Percentiles rank a stretch among this genome's conserved stretches.
Evolutionary conservation across 1,140 invertebrate genomes (phyloP).

Genomic region (Zaprionus ornatus): DNA sequence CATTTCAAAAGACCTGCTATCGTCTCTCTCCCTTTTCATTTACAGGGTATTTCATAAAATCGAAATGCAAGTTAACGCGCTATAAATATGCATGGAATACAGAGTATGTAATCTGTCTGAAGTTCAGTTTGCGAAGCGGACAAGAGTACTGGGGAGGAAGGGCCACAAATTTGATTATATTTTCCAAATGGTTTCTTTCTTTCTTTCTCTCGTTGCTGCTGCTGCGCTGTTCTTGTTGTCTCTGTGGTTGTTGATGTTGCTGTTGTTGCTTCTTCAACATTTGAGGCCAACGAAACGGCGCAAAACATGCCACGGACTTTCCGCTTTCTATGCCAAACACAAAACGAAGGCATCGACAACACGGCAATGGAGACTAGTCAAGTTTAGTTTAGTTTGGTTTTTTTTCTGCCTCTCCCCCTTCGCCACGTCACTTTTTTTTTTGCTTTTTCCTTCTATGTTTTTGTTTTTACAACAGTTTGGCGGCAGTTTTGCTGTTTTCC

Average conservation of each 20-base stretch:
- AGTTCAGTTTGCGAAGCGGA: slow-evolving; percentile 10
- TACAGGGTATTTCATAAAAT: slow-evolving; percentile 13
- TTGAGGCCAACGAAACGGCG: slow-evolving; percentile 47
- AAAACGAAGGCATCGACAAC: slow-evolving; percentile 31
- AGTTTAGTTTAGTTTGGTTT: slow-evolving; percentile 24
- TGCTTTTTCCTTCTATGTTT: slow-evolving; percentile 19
- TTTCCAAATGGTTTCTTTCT: slow-evolving; percentile 70
- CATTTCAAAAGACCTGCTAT: too few relatives aligned
- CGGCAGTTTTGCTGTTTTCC: slow-evolving; percentile 23
- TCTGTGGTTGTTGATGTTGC: slow-evolving; percentile 11
- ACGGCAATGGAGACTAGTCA: slow-evolving; percentile 30
- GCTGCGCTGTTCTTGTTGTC: background rate
- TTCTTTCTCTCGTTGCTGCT: slow-evolving; percentile 17
- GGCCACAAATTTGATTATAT: slow-evolving; percentile 67
- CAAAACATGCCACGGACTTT: slow-evolving; percentile 58
- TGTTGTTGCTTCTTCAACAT: slow-evolving; percentile 33
- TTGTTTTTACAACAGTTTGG: slow-evolving; percentile 48
- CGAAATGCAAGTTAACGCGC: slow-evolving; percentile 37
- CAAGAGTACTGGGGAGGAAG: slow-evolving; percentile 5
- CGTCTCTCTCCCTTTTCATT: background rate
- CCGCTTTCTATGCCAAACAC: slow-evolving; percentile 48
- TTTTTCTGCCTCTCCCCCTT: background rate
- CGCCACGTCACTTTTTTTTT: background rate
- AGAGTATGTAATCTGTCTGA: slow-evolving; percentile 37
- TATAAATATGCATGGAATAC: slow-evolving; percentile 68